Conservation (phyloP, 2,888 invertebrate genomes). For the Parnassius apollo region DNA sequence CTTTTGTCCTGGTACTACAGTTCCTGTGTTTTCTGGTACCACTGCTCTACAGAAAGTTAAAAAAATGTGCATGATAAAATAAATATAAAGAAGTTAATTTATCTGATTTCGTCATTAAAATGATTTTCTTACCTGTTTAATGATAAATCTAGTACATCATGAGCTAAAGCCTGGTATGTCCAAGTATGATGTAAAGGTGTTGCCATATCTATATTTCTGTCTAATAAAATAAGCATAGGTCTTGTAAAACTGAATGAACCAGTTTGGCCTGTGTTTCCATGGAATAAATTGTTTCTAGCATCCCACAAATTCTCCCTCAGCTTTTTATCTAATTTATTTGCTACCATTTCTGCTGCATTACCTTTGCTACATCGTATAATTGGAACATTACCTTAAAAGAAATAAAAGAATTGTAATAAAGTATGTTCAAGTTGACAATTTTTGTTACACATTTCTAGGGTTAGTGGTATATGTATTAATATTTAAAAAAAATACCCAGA, state of each 20-base stretch:
- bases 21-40: slow-evolving; percentile 61
- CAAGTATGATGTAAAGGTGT: slow-evolving; percentile 99
- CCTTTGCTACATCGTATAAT: slow-evolving; percentile 95
- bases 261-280: slow-evolving; percentile 89
- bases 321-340: slow-evolving; percentile 97
- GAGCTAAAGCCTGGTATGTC: slow-evolving; percentile 99
- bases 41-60: slow-evolving; percentile 54
- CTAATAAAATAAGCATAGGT: slow-evolving; percentile 94
- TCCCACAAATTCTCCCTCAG: slow-evolving; percentile 98
- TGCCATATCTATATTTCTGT: slow-evolving; percentile 97
- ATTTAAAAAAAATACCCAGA: slow-evolving; percentile 82
- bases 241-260: slow-evolving; percentile 93
- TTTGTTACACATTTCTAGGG: too few relatives aligned
- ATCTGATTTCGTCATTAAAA: not conserved
- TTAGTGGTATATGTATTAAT: not conserved
- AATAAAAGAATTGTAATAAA: not conserved
- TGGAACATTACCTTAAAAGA: slow-evolving; percentile 88
- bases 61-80: slow-evolving; percentile 16
- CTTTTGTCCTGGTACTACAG: slow-evolving; percentile 83
- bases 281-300: slow-evolving; percentile 97
- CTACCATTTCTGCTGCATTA: slow-evolving; percentile 99
- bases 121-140: slow-evolving; percentile 84
- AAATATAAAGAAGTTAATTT: slow-evolving; percentile 10
- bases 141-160: slow-evolving; percentile 96
- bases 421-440: too few relatives aligned